Conservation (phyloP, 2,888 invertebrate species). For the Argyra leucocephala region DNA sequence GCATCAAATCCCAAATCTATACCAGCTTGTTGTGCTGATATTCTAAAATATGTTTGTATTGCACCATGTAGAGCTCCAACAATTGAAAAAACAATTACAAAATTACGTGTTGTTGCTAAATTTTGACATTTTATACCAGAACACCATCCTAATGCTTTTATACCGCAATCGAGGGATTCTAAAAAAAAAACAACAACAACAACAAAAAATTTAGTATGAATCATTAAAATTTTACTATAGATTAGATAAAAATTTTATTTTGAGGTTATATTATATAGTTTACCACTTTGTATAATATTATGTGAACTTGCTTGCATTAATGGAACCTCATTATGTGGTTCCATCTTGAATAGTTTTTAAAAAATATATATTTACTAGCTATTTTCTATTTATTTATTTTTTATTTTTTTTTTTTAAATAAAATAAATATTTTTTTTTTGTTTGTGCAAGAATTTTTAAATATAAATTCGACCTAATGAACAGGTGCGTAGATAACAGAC, state of each 20-base stretch:
- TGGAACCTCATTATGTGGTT: neutral
- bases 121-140: slow-evolving; percentile 42
- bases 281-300: slow-evolving; percentile 5
- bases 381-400: too few species aligned
- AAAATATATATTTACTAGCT: too few species aligned
- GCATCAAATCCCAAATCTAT: slow-evolving; percentile 43
- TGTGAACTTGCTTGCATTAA: neutral
- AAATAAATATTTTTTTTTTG: too few species aligned
- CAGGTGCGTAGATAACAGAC: too few species aligned
- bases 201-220: neutral
- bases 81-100: slow-evolving; percentile 41
- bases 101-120: slow-evolving; percentile 44
- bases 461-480: too few species aligned
- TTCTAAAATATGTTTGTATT: slow-evolving; percentile 45
- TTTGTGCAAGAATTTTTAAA: too few species aligned
- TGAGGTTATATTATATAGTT: neutral
- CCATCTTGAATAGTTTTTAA: too few species aligned
- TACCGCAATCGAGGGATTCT: slow-evolving; percentile 47
- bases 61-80: slow-evolving; percentile 44
- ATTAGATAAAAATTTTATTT: neutral
- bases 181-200: slow-evolving; percentile 15
- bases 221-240: too few species aligned
- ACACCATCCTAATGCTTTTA: slow-evolving; percentile 44
- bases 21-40: slow-evolving; percentile 46
- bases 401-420: too few species aligned